Percentiles rank a stretch among this genome's conserved stretches.
Conservation (phyloP, 2,888 invertebrate genomes). For the Drosophila colorata region DNA sequence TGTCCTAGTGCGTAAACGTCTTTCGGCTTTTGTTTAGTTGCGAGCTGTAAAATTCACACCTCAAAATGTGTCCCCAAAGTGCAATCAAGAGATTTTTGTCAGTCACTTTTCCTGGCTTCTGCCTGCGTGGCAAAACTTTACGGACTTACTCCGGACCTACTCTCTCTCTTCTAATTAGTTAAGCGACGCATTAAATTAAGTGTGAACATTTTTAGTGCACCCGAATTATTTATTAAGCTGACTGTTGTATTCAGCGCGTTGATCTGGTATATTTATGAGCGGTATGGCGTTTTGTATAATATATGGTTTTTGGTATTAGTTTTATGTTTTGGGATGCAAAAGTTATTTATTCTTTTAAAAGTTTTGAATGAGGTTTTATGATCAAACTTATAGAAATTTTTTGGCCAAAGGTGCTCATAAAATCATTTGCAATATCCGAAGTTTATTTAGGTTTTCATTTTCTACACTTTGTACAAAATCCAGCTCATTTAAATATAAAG, state of each 20-base stretch:
- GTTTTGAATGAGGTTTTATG: conserved; percentile 1
- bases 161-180: conserved; percentile 64
- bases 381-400: neutral
- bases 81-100: conserved; percentile 71
- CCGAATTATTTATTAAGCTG: conserved; percentile 60
- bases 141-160: neutral
- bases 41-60: conserved; percentile 71
- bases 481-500: neutral
- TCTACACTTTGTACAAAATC: neutral
- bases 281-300: conserved; percentile 6
- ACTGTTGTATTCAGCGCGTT: neutral
- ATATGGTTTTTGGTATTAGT: conserved; percentile 2
- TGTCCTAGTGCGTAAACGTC: conserved; percentile 33
- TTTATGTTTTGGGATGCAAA: conserved; percentile 3
- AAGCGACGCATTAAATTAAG: conserved; percentile 63
- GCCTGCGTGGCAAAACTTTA: conserved; percentile 5
- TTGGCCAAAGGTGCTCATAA: no score
- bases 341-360: neutral
- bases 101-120: conserved; percentile 37
- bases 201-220: conserved; percentile 63
- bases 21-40: conserved; percentile 15
- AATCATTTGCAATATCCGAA: no score
- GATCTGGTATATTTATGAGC: conserved; percentile 9
- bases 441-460: no score
- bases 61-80: conserved; percentile 75